Percentiles rank a stretch among this genome's conserved stretches.
Conservation (phyloP, 2,113 vertebrate species). For the Chaetorhynchus papuensis region DNA sequence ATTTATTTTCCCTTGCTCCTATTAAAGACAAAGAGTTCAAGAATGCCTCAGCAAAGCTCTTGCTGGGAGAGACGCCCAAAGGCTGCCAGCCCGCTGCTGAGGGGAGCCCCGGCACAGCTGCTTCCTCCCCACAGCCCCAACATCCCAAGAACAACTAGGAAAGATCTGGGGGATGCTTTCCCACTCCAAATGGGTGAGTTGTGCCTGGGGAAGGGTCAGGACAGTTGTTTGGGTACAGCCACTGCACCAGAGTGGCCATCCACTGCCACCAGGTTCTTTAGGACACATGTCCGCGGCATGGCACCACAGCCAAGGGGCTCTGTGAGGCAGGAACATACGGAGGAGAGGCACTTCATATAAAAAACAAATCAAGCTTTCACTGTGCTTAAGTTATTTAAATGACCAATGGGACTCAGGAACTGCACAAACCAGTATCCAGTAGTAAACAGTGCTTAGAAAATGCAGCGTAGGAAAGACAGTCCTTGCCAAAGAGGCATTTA, state of each 20-base stretch:
- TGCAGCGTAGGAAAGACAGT: background rate
- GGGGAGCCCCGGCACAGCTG: background rate
- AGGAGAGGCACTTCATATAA: background rate
- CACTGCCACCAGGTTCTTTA: background rate
- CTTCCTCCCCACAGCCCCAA: background rate
- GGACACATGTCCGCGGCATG: accelerated
- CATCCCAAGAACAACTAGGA: background rate
- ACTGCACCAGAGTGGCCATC: accelerated
- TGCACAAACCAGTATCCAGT: background rate
- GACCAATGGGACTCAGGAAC: background rate
- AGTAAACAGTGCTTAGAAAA: background rate
- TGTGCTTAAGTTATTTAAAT: background rate
- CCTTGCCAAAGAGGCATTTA: background rate
- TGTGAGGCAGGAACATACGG: accelerated
- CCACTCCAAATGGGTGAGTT: accelerated
- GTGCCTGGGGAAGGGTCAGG: background rate
- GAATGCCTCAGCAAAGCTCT: background rate
- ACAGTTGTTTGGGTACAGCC: accelerated
- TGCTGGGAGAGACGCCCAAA: background rate
- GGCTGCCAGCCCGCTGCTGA: background rate
- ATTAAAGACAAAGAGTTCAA: background rate
- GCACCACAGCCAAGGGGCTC: background rate
- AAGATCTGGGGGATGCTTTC: background rate
- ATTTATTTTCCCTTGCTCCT: background rate
- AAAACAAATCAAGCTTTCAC: background rate